Evolutionary conservation across 2,888 invertebrate species (phyloP).

Genomic region (Eupithecia centaureata): DNA sequence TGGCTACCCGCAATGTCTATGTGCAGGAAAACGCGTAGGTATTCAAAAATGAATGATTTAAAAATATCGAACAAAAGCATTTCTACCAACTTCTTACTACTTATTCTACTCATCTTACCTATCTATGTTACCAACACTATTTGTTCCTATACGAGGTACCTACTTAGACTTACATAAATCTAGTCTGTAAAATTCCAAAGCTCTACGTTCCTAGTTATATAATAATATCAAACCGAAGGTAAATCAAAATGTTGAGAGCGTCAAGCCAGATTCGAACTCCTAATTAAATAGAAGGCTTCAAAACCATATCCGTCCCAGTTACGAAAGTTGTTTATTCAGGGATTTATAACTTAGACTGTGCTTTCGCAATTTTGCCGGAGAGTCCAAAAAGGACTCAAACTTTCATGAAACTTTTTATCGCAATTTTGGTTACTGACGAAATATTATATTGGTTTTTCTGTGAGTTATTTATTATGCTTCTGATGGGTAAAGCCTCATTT

Average conservation of each 20-base stretch:
- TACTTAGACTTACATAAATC: no score
- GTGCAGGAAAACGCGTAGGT: not conserved
- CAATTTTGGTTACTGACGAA: constrained; percentile 9
- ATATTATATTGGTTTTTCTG: not conserved
- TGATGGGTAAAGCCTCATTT: not conserved
- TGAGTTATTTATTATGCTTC: not conserved
- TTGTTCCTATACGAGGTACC: not conserved
- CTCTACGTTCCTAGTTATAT: not conserved
- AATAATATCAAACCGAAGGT: constrained; percentile 15
- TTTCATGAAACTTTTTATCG: constrained; percentile 18
- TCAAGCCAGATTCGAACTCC: constrained; percentile 15
- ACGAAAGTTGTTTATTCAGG: constrained; percentile 29
- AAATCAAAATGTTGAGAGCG: not conserved
- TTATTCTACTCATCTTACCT: no score
- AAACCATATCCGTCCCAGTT: constrained; percentile 28
- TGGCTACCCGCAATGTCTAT: not conserved
- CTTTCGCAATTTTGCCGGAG: constrained; percentile 12
- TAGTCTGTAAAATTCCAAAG: not conserved
- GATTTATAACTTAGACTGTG: constrained; percentile 27
- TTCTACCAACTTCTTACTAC: not conserved
- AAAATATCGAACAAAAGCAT: not conserved
- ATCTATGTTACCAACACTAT: no score
- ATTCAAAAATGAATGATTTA: not conserved
- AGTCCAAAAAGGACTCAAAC: constrained; percentile 22
- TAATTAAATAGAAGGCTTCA: constrained; percentile 32